These are phyloP conservation scores for Capromys pilorides DNA, from an alignment of 2,797 vertebrate species.

Conservation along the genomic window DNA sequence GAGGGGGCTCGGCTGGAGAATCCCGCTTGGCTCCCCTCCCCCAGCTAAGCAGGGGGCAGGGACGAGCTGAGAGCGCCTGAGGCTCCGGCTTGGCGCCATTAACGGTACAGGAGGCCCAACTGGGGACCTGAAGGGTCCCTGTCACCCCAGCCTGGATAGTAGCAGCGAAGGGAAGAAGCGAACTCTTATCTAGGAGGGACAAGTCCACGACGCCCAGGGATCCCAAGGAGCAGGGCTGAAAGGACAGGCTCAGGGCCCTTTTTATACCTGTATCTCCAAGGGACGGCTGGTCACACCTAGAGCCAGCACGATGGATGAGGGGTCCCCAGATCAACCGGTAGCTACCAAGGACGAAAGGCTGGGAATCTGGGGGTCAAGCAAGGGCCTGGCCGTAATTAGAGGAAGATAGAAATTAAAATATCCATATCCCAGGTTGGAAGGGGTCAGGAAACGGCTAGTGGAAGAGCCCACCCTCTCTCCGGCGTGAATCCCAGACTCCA, in stretches of 20 bases:
- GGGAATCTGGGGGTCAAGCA: not conserved
- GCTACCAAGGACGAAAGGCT: not conserved
- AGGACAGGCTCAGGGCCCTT: not conserved
- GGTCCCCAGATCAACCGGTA: not conserved
- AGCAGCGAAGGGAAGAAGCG: not conserved
- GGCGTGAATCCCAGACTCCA: not conserved
- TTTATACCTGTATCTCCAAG: not conserved
- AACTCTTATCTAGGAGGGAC: not conserved
- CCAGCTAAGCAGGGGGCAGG: not conserved
- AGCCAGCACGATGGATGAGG: not conserved
- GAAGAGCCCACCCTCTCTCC: fast-evolving
- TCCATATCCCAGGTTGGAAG: not conserved
- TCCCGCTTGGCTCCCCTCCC: not conserved
- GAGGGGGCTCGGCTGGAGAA: not conserved
- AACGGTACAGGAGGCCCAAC: slow-evolving; percentile 29
- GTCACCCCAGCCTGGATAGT: no score
- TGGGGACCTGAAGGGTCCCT: not conserved
- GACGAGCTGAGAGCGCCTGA: not conserved
- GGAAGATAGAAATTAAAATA: not conserved
- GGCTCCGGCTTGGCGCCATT: not conserved
- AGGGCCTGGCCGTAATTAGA: not conserved
- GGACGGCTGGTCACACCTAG: not conserved
- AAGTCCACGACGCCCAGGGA: fast-evolving
- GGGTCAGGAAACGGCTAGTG: not conserved
- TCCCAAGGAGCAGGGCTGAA: not conserved